These are phyloP conservation scores for Sebastes matsubarae DNA, from an alignment of 2,797 vertebrate species.

Conservation along the genomic window DNA sequence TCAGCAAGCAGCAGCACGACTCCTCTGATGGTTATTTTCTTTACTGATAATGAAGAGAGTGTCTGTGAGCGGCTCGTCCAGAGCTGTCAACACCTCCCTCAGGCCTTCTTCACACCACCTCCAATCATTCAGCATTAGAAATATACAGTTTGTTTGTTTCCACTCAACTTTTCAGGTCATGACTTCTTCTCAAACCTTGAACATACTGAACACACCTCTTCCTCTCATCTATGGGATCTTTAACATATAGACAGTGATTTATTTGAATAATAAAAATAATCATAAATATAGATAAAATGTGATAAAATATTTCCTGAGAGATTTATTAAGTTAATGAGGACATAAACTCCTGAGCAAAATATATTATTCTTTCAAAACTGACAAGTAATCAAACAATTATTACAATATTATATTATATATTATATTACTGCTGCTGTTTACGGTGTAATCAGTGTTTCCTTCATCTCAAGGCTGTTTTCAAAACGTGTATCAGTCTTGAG, in stretches of 20 bases:
- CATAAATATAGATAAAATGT: neutral
- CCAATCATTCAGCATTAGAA: conserved; percentile 22
- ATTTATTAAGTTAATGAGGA: neutral
- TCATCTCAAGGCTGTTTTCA: neutral
- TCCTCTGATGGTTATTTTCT: conserved; percentile 50
- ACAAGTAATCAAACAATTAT: neutral
- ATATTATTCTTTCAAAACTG: neutral
- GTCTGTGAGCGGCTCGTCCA: conserved; percentile 22
- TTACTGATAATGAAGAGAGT: conserved; percentile 42
- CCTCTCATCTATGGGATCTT: neutral
- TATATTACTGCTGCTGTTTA: neutral
- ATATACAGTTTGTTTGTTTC: conserved; percentile 25
- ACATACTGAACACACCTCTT: neutral
- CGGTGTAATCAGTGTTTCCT: neutral
- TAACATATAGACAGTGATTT: neutral
- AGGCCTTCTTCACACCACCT: conserved; percentile 12
- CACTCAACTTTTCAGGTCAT: neutral
- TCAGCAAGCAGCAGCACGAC: conserved; percentile 43
- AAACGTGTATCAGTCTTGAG: neutral
- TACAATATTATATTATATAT: neutral
- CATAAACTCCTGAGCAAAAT: neutral
- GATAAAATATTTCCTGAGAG: neutral
- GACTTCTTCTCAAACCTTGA: neutral
- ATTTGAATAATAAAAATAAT: neutral
- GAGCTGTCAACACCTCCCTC: conserved; percentile 39